Percentiles rank a stretch among this genome's conserved stretches.
Evolutionary conservation across 2,113 vertebrate species (phyloP).

Genomic region (Mormyrus lacerda): DNA sequence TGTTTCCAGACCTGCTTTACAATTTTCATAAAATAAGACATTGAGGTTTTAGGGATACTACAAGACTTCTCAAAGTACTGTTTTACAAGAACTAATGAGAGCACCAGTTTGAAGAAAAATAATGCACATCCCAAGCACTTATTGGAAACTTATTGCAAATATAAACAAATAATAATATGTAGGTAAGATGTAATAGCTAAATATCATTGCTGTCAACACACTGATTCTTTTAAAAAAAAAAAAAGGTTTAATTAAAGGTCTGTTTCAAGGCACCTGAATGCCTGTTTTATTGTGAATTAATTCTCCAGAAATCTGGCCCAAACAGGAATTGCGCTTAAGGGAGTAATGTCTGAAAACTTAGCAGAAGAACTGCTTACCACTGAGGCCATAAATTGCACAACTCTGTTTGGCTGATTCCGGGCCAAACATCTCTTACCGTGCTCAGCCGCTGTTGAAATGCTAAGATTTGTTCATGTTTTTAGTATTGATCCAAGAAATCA

Average conservation of each 20-base stretch:
- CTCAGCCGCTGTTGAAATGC: not conserved
- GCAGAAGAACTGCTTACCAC: constrained; percentile 9
- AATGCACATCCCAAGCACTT: not conserved
- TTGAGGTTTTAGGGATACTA: not conserved
- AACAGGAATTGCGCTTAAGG: constrained; percentile 16
- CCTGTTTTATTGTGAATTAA: constrained; percentile 2
- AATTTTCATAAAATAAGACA: not conserved
- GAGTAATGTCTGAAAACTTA: constrained; percentile 8
- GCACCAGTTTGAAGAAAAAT: not conserved
- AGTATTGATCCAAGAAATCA: not conserved
- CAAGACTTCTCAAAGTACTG: not conserved
- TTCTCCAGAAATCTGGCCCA: constrained; percentile 13
- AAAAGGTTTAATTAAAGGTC: not conserved
- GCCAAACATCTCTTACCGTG: not conserved
- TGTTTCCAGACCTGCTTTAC: not conserved
- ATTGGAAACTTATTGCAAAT: not conserved
- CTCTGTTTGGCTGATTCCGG: not conserved
- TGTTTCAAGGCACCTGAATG: not conserved
- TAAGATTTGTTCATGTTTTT: not conserved
- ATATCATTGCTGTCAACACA: not conserved
- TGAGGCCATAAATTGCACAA: constrained; percentile 14
- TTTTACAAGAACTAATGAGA: not conserved
- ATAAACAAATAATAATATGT: not conserved
- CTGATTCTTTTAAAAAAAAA: not conserved
- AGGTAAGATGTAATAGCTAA: not conserved